These are phyloP conservation scores for Byasa hedistus DNA, from an alignment of 2,888 invertebrate genomes.

Conservation along the genomic window DNA sequence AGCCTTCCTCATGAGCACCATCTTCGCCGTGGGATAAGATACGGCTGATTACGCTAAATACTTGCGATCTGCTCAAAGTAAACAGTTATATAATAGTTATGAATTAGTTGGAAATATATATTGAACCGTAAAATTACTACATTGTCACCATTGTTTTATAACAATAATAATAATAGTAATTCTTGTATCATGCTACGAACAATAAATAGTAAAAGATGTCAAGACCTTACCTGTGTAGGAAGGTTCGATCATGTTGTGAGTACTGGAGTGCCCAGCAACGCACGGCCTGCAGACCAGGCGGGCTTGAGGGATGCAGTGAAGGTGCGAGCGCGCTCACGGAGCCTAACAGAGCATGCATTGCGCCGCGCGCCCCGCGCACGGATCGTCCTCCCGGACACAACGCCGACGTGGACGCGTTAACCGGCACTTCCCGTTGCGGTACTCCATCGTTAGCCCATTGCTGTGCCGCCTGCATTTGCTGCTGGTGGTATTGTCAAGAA, in stretches of 20 bases:
- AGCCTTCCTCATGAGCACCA: conserved; percentile 73
- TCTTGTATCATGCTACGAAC: neutral
- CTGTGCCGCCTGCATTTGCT: conserved; percentile 32
- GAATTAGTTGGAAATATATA: neutral
- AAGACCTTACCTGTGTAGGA: conserved; percentile 85
- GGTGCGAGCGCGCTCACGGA: conserved; percentile 96
- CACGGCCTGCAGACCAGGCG: conserved; percentile 94
- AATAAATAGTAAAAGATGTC: neutral
- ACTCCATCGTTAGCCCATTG: conserved; percentile 42
- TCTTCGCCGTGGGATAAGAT: conserved; percentile 96
- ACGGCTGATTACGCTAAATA: conserved; percentile 97
- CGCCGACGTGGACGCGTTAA: conserved; percentile 56
- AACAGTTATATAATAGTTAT: conserved; percentile 40
- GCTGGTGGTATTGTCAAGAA: neutral
- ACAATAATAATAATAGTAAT: neutral
- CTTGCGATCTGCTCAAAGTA: conserved; percentile 85
- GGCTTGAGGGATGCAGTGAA: conserved; percentile 90
- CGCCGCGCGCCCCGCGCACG: conserved; percentile 76
- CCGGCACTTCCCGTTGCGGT: conserved; percentile 38
- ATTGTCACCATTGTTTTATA: neutral
- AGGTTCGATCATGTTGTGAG: conserved; percentile 92
- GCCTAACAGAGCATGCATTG: conserved; percentile 92
- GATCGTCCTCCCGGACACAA: conserved; percentile 67
- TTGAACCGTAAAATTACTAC: neutral
- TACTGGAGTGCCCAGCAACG: conserved; percentile 96